Base-by-base conservation (phyloP, 2,888 invertebrate species). In the Tryphoninae sp. region DNA sequence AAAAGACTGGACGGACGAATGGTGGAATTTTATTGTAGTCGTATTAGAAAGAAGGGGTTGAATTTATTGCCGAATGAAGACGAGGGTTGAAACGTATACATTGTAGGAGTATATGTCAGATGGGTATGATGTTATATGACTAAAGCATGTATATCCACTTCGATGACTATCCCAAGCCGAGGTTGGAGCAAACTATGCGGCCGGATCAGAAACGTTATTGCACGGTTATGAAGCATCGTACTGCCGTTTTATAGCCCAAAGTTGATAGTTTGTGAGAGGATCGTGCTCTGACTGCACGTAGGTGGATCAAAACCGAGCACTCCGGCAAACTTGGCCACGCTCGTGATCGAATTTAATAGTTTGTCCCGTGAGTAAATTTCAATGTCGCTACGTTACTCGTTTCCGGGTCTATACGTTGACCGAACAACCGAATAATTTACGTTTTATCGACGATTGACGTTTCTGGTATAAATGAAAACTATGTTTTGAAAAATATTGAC, bases 231-330 rank as follows among this genome's bases (percentile, higher is more conserved):
- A 13, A 55, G 55, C 23, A n/a, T n/a, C 64, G 55, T 64, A 65
- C 64, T 55, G 23, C 53, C 42, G 40, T 53, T 74, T 74, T 74
- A 74, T 55, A 45, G 58, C 64, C 23, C 42, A 55, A 55, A 74
- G 74, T 74, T 55, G 64, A 74, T 64, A 64, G 64, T 74, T 64
- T 64, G 64, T 64, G 64, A 33, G 69, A 19, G 42, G 53, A 55
- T 45, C 42, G 64, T 74, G 65, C 64, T 55, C 1, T 42, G 55
- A 65, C 64, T 74, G 40, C 74, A 45, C 55, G 40, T 19, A 26
- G 53, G 40, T 23, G n/a, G 64, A 64, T 55, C 42, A 42, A 42
- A 65, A 65, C 53, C 42, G 64, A 65, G 33, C 23, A 62, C n/a
- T 40, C 13, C 22, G 55, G 74, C 55, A 55, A 74, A 42, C 59